phyloP scores from a whole-genome alignment of 2,888 invertebrate species.

The Petrolisthes manimaculis region DNA sequence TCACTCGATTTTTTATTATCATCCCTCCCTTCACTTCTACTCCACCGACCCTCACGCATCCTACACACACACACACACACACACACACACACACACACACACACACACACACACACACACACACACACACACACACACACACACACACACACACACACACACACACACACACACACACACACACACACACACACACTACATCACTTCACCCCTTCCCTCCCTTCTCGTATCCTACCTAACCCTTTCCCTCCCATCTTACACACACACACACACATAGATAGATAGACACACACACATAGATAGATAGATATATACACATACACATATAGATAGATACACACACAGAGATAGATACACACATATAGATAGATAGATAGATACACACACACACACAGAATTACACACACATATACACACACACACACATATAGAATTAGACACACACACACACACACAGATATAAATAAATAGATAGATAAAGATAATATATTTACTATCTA shows the following conservation, averaged over 20 bases:
- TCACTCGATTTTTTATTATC: background rate
- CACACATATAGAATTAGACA: background rate
- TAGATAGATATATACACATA: too few relatives aligned
- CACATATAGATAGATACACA: too few relatives aligned
- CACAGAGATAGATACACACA: too few relatives aligned
- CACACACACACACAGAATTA: too few relatives aligned
- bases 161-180: slow-evolving; percentile 20
- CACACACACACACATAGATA: background rate
- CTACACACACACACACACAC: background rate
- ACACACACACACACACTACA: too few relatives aligned
- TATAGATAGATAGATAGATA: too few relatives aligned
- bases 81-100: background rate
- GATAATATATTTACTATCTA: too few relatives aligned
- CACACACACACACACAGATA: too few relatives aligned
- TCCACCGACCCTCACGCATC: background rate
- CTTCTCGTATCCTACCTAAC: background rate
- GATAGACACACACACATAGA: too few relatives aligned
- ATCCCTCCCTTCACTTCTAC: background rate
- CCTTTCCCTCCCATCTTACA: background rate
- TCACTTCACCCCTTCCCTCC: background rate
- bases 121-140: slow-evolving; percentile 29
- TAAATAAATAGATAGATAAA: too few relatives aligned
- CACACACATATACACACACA: slow-evolving; percentile 15
- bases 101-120: slow-evolving; percentile 23
- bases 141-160: slow-evolving; percentile 29